Evolutionary conservation across 2,113 vertebrate genomes (phyloP).

Genomic region (Dipodomys merriami): DNA sequence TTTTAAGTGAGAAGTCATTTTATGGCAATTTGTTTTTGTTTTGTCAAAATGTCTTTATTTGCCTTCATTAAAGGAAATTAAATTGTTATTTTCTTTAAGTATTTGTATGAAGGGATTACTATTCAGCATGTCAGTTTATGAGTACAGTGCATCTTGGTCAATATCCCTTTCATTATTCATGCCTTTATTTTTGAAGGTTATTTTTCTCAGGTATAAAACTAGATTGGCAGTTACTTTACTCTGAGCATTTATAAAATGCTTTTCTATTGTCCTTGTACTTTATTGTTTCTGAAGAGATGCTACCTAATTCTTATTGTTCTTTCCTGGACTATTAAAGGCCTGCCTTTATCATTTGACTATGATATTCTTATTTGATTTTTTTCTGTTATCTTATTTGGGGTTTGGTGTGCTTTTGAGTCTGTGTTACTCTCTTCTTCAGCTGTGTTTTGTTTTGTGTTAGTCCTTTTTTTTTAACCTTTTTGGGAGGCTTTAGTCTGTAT

Average conservation of each 20-base stretch:
- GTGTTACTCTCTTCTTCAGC: background rate
- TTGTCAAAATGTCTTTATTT: background rate
- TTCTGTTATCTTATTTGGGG: background rate
- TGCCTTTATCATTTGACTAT: background rate
- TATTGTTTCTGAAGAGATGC: background rate
- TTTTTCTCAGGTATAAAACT: constrained; percentile 25
- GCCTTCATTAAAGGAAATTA: too few relatives aligned
- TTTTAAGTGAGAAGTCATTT: background rate
- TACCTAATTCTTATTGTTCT: background rate
- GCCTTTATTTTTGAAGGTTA: background rate
- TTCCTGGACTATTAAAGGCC: background rate
- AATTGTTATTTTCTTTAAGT: too few relatives aligned
- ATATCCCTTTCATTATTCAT: too few relatives aligned
- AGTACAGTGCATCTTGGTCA: too few relatives aligned
- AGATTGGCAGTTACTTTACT: background rate
- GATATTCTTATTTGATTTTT: background rate
- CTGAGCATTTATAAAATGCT: background rate
- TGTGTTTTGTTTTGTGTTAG: constrained; percentile 3
- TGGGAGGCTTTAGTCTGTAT: background rate
- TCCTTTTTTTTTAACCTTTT: background rate
- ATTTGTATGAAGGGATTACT: too few relatives aligned
- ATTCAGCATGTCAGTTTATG: too few relatives aligned
- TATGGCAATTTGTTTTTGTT: background rate
- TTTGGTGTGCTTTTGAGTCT: background rate
- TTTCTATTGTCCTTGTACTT: background rate